Percentiles rank a stretch among this genome's conserved stretches.
Conservation (phyloP, 2,888 invertebrate species). For the Frankliniella fusca region DNA sequence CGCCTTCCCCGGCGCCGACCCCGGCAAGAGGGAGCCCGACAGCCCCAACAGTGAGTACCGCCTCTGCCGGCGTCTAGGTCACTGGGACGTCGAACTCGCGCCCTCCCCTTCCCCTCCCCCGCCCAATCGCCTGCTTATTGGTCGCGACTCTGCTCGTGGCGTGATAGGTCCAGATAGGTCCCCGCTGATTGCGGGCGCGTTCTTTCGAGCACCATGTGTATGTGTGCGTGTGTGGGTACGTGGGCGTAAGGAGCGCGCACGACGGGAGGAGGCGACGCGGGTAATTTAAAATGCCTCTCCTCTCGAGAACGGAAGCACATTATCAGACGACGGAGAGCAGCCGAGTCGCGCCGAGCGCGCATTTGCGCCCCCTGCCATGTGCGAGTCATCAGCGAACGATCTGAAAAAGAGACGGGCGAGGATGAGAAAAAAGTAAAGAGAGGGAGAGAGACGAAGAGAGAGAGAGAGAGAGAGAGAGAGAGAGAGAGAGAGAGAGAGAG, state of each 20-base stretch:
- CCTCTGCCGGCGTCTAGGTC: background rate
- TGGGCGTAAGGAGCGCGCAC: background rate
- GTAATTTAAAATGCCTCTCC: conserved; percentile 6
- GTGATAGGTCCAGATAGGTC: background rate
- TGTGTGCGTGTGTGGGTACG: background rate
- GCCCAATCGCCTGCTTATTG: background rate
- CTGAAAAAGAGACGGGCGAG: background rate
- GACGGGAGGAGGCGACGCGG: background rate
- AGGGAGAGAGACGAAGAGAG: background rate
- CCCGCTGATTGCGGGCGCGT: too few relatives aligned
- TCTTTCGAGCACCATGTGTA: background rate
- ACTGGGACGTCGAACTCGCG: background rate
- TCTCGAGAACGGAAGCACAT: background rate
- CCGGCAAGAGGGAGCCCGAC: conserved; percentile 3
- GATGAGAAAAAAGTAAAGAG: background rate
- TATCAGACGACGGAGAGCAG: background rate
- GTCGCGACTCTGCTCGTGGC: background rate
- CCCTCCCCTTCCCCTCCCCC: too few relatives aligned
- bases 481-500: background rate
- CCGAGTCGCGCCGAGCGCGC: background rate
- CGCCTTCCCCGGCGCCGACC: conserved; percentile 33
- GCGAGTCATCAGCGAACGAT: background rate
- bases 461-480: background rate
- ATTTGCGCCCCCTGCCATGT: background rate
- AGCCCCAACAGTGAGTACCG: conserved; percentile 30